Percentiles rank a stretch among this genome's conserved stretches.
These are phyloP conservation scores for Diploptera punctata DNA, from an alignment of 2,888 invertebrate species.

Conservation along the genomic window DNA sequence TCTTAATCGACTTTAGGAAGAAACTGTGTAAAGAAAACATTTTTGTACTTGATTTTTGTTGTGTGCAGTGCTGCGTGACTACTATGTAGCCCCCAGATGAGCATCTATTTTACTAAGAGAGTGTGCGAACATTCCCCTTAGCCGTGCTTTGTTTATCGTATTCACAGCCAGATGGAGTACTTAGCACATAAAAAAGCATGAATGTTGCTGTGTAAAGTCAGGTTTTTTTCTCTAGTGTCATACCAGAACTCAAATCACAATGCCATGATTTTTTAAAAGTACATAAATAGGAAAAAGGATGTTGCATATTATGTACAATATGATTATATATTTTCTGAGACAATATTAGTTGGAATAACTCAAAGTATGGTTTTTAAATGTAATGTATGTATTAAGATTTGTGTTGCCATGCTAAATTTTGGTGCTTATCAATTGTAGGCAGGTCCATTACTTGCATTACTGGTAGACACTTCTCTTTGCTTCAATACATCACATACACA, in stretches of 20 bases:
- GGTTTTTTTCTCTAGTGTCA: constrained; percentile 25
- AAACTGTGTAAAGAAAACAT: constrained; percentile 24
- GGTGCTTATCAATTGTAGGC: constrained; percentile 43
- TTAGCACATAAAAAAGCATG: constrained; percentile 24
- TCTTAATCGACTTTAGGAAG: constrained; percentile 19
- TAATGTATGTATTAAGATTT: constrained; percentile 42
- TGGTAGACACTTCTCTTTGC: constrained; percentile 34
- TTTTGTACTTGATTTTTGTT: constrained; percentile 39
- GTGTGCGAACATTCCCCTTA: constrained; percentile 40
- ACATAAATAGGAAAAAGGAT: constrained; percentile 23
- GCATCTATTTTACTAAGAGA: constrained; percentile 42
- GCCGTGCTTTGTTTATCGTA: constrained; percentile 36
- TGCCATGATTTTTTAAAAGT: constrained; percentile 32
- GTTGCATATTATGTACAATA: constrained; percentile 38
- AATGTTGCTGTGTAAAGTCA: constrained; percentile 26
- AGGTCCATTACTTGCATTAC: constrained; percentile 30
- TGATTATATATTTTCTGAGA: constrained; percentile 43
- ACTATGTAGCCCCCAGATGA: constrained; percentile 42
- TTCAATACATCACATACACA: constrained; percentile 37
- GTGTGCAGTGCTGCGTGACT: constrained; percentile 41
- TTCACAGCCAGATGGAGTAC: constrained; percentile 31
- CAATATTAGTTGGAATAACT: constrained; percentile 42
- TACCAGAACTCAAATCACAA: constrained; percentile 30
- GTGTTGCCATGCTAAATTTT: constrained; percentile 43
- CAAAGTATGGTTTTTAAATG: constrained; percentile 41